Evolutionary conservation across 2,113 vertebrate species (phyloP).

Genomic region (Todiramphus chloris): DNA sequence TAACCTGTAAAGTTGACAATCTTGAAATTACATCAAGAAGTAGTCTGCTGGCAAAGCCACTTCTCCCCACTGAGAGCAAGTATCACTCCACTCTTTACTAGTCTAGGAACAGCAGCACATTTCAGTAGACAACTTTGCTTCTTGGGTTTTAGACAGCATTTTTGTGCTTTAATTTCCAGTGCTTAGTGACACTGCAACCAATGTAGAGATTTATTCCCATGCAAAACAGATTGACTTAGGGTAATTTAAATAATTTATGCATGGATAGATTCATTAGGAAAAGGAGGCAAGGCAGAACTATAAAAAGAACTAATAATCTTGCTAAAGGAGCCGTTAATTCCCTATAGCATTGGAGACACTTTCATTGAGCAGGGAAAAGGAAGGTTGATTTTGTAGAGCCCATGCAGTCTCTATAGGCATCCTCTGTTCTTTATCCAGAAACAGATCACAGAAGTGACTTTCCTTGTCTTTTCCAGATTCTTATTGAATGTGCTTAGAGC

Average conservation of each 20-base stretch:
- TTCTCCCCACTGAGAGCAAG: background rate
- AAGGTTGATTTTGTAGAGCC: background rate
- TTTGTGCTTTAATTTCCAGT: slow-evolving; percentile 6
- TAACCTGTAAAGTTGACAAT: background rate
- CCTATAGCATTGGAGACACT: background rate
- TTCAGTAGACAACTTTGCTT: background rate
- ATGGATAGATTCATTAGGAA: slow-evolving; percentile 57
- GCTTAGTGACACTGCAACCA: slow-evolving; percentile 20
- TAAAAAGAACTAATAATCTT: slow-evolving; percentile 62
- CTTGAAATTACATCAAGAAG: background rate
- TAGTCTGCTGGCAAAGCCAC: background rate
- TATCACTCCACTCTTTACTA: background rate
- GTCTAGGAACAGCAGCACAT: background rate
- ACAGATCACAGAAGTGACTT: background rate
- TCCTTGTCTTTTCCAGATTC: background rate
- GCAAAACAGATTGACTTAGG: slow-evolving; percentile 64
- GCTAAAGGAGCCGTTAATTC: slow-evolving; percentile 59
- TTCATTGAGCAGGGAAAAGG: background rate
- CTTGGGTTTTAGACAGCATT: background rate
- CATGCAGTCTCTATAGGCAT: background rate
- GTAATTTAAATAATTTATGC: slow-evolving; percentile 61
- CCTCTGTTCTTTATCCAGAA: background rate
- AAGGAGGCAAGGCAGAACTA: slow-evolving; percentile 54
- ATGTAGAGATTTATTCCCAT: slow-evolving; percentile 51
- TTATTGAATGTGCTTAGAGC: background rate